Conservation (phyloP, 2,888 invertebrate species). For the Sminthurinus aureus region DNA sequence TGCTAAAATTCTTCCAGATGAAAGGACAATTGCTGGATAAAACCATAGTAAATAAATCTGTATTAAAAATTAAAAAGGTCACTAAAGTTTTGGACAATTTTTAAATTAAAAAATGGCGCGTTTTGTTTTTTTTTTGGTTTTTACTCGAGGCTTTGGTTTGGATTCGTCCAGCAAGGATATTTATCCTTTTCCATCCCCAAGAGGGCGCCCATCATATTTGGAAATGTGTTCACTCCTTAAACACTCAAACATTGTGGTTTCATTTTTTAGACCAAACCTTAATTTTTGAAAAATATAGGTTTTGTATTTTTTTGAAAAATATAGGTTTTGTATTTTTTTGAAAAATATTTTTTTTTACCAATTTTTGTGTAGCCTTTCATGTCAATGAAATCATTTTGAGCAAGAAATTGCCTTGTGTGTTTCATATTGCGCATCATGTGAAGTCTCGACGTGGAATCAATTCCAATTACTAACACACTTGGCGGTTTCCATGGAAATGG, state of each 20-base stretch:
- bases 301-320: no score
- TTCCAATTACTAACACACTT: constrained; percentile 71
- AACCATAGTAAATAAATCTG: no score
- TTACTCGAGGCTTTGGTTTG: constrained; percentile 42
- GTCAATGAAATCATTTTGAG: constrained; percentile 74
- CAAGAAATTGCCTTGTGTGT: constrained; percentile 73
- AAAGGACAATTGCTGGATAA: constrained; percentile 3
- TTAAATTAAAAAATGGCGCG: no score
- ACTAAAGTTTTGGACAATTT: no score
- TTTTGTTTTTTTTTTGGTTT: no score
- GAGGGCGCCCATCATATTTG: constrained; percentile 82
- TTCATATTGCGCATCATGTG: constrained; percentile 68
- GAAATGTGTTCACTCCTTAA: constrained; percentile 93
- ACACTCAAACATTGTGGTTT: no score
- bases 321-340: no score
- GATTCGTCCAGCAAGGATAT: constrained; percentile 60
- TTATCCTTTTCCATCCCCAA: constrained; percentile 61
- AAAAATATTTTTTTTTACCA: no score
- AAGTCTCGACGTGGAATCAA: constrained; percentile 83
- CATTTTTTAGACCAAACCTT: no score
- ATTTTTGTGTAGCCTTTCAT: constrained; percentile 74
- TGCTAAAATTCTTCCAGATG: background rate
- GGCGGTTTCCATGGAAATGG: no score
- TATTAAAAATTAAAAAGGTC: no score
- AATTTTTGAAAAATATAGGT: no score